A percentile compares a stretch with the other conserved stretches of the same genome.
phyloP scores from a whole-genome alignment of 2,113 vertebrate genomes.

The Sebastes schlegelii region DNA sequence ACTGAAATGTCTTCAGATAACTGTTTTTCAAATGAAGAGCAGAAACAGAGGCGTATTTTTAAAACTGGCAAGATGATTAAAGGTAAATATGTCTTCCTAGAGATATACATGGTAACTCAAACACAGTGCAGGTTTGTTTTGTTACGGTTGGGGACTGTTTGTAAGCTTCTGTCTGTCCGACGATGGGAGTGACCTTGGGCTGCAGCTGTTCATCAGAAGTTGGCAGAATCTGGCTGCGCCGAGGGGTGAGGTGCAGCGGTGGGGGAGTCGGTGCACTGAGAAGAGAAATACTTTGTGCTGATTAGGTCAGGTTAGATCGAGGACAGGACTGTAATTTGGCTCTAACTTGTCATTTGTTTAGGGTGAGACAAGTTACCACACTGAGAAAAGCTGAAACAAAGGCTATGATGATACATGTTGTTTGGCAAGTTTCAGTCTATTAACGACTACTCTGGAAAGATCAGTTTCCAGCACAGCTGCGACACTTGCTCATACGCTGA shows the following conservation, averaged over 20 bases:
- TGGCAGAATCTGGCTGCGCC: conserved; percentile 62
- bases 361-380: not conserved
- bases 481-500: not conserved
- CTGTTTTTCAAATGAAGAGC: conserved; percentile 42
- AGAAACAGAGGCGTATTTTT: conserved; percentile 52
- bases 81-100: conserved; percentile 27
- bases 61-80: conserved; percentile 42
- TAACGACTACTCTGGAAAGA: not conserved
- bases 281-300: conserved; percentile 31
- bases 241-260: conserved; percentile 23
- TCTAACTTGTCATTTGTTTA: conserved; percentile 3
- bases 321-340: conserved; percentile 11
- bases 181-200: conserved; percentile 57
- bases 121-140: conserved; percentile 15
- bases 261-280: conserved; percentile 6
- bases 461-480: not conserved
- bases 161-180: conserved; percentile 37
- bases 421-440: not conserved
- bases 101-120: conserved; percentile 17
- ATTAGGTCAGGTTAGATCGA: conserved; percentile 26
- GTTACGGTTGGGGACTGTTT: conserved; percentile 37
- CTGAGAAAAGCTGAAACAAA: not conserved
- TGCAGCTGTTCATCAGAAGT: conserved; percentile 68
- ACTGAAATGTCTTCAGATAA: conserved; percentile 35
- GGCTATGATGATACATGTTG: not conserved